These are phyloP conservation scores for Papilio helenus DNA, from an alignment of 1,140 invertebrate genomes.

Conservation along the genomic window DNA sequence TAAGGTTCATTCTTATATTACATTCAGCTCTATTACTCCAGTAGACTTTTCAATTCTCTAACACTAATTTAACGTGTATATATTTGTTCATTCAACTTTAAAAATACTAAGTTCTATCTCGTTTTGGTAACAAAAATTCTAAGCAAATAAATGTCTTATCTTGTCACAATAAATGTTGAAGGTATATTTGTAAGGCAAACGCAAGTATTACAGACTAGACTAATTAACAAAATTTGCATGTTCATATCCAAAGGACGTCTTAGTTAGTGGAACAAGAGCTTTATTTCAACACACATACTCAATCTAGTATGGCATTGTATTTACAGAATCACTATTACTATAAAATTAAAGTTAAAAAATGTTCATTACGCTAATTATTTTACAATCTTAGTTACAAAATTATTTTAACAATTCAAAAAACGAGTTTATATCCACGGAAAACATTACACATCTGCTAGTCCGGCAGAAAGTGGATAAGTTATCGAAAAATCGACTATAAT, in stretches of 20 bases:
- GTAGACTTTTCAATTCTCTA: not conserved
- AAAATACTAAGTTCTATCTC: too few relatives aligned
- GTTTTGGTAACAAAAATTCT: not conserved
- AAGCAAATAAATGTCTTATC: not conserved
- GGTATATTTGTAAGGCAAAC: not conserved
- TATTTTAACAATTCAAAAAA: too few relatives aligned
- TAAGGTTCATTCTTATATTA: not conserved
- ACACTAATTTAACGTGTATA: not conserved
- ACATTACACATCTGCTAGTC: too few relatives aligned
- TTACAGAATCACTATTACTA: too few relatives aligned
- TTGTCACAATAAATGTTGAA: not conserved
- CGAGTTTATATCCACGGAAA: too few relatives aligned
- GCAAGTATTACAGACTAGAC: not conserved
- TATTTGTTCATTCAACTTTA: too few relatives aligned
- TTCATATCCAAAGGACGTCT: not conserved
- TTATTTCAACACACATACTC: not conserved
- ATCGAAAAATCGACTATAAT: too few relatives aligned
- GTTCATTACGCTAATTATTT: too few relatives aligned
- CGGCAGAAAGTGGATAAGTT: too few relatives aligned
- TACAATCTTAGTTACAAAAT: too few relatives aligned
- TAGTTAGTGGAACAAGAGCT: not conserved
- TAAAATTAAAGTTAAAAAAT: too few relatives aligned
- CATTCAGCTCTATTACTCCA: not conserved
- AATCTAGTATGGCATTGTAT: too few relatives aligned
- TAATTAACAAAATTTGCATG: constrained; percentile 7